A percentile compares a stretch with the other conserved stretches of the same genome.
phyloP scores from a whole-genome alignment of 2,888 invertebrate species.

The Drosophila kanekoi region DNA sequence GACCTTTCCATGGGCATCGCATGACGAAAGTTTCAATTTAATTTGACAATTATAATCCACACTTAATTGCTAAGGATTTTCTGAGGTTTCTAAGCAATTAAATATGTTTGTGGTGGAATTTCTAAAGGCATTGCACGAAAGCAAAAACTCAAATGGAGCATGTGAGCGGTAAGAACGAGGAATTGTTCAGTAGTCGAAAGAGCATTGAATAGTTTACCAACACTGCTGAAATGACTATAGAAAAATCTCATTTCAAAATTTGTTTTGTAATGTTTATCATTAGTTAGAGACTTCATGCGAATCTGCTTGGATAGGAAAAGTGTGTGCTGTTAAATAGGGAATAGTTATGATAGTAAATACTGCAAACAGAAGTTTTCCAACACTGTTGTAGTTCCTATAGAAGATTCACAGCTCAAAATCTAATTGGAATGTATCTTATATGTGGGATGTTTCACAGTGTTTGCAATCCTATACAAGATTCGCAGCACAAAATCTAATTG shows the following conservation, averaged over 20 bases:
- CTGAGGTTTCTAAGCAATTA: not conserved
- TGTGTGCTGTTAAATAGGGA: not conserved
- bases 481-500: no score
- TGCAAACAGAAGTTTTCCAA: not conserved
- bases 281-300: no score
- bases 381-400: not conserved
- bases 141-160: not conserved
- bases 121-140: not conserved
- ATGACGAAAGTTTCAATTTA: conserved; percentile 3
- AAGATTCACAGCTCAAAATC: no score
- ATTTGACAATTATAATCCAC: conserved; percentile 27
- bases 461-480: no score
- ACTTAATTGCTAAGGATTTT: conserved; percentile 29
- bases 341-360: not conserved
- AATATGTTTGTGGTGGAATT: not conserved
- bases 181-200: no score
- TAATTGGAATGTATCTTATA: no score
- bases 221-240: not conserved
- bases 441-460: no score
- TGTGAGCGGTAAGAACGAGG: no score
- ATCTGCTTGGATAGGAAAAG: no score
- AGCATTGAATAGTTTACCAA: not conserved
- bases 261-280: no score
- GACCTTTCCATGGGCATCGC: conserved; percentile 29
- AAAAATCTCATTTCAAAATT: not conserved